Base-by-base conservation (phyloP, 2,113 vertebrate genomes). In the Origma solitaria region DNA sequence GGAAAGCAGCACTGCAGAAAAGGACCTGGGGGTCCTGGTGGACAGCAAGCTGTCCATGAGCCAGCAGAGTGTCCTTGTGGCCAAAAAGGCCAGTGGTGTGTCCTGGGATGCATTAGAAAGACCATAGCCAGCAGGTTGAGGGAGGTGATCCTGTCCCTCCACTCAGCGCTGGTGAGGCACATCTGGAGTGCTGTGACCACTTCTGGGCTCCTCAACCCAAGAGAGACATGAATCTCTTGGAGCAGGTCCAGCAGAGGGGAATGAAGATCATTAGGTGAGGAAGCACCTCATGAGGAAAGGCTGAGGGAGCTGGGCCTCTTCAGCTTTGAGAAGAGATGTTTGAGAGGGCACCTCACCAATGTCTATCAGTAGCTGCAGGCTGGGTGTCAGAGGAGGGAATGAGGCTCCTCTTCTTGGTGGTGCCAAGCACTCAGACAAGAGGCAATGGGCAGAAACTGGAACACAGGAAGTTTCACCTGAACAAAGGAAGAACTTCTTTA, bases 111-210 rank as follows among this genome's bases (percentile, higher is more conserved):
- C 11, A 23, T 54, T 16, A 54, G 47, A 30, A 42, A 35, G 1
- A 49, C 4, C n/a, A 31, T 8, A 31, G 20, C 11, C 40, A 54
- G 30, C 11, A 19, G 30, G 21, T 2, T 0, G 0, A 68, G 20
- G 24, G 14, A 68, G 7, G 6, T 18, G 49, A 28, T 53, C 37
- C 30, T 79, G 31, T 19, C 49, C 15, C 21, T 68, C 4, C 27
- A 9, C 7, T 69, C 40, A 61, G 40, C 15, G 11, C 18, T 9
- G 25, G 10, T 42, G 40, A 90, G 31, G 49, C 0, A 0, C 1
- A 23, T 77, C 30, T 61, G 25, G 2, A 9, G 14, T 31, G 21
- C 47, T 7, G 40, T 42, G 22, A 69, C 30, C 35, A 9, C 0
- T 61, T 82, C 54, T 69, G 54, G 54, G 30, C 40, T 61, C 5